A percentile compares a stretch with the other conserved stretches of the same genome.
Conservation (phyloP, 2,888 invertebrate species). For the Lithophane ornitopus region DNA sequence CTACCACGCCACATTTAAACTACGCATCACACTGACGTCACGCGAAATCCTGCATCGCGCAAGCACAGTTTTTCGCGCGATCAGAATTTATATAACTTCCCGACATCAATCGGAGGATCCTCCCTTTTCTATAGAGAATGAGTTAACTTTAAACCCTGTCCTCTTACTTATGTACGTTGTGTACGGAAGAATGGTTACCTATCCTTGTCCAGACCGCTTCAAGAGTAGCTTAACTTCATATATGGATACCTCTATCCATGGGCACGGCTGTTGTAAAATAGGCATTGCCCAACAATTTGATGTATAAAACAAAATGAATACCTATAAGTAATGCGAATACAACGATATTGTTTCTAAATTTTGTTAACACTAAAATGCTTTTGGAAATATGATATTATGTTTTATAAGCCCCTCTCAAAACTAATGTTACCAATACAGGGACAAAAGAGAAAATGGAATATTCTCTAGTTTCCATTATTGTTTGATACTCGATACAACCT, state of each 20-base stretch:
- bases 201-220: not conserved
- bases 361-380: constrained; percentile 12
- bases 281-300: too few relatives aligned
- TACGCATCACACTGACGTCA: too few relatives aligned
- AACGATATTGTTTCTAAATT: not conserved
- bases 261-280: not conserved
- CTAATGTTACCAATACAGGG: not conserved
- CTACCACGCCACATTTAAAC: too few relatives aligned
- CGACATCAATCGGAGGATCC: too few relatives aligned
- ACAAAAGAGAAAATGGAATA: not conserved
- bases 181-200: not conserved
- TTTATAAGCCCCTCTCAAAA: not conserved
- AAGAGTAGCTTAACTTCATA: not conserved
- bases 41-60: too few relatives aligned
- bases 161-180: not conserved
- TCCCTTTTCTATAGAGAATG: too few relatives aligned
- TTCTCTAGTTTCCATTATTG: constrained; percentile 14
- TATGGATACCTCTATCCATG: not conserved
- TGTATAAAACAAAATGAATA: not conserved
- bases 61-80: too few relatives aligned
- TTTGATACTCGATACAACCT: constrained; percentile 33
- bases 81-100: too few relatives aligned
- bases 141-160: too few relatives aligned
- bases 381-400: constrained; percentile 24
- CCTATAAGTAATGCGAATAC: not conserved